A percentile compares a stretch with the other conserved stretches of the same genome.
phyloP scores from a whole-genome alignment of 2,888 invertebrate genomes.

The Gibbula magus region DNA sequence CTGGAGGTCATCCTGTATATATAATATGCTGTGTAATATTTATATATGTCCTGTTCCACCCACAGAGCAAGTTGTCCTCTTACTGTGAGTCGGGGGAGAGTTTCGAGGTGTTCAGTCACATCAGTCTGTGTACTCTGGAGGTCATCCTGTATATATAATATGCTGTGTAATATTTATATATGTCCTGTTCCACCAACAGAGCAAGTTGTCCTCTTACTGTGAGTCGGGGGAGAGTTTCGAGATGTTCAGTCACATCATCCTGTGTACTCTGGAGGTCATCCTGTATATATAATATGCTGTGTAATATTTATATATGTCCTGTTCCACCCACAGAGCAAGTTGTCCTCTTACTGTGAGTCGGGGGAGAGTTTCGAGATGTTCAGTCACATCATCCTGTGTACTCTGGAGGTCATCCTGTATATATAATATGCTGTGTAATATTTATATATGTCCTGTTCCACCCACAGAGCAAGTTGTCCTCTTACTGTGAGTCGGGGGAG shows the following conservation, averaged over 20 bases:
- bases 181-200: constrained; percentile 16
- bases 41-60: not conserved
- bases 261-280: constrained; percentile 44
- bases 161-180: too few species aligned
- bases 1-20: constrained; percentile 46
- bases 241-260: constrained; percentile 35
- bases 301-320: not conserved
- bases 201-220: constrained; percentile 33
- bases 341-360: constrained; percentile 29
- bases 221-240: constrained; percentile 39
- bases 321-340: constrained; percentile 29
- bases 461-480: constrained; percentile 34
- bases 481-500: constrained; percentile 30
- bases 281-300: too few species aligned
- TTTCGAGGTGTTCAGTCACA: constrained; percentile 40
- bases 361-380: constrained; percentile 42
- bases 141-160: too few species aligned
- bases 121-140: constrained; percentile 43
- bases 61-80: constrained; percentile 33
- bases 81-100: constrained; percentile 34
- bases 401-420: constrained; percentile 45
- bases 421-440: too few species aligned
- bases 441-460: not conserved
- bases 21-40: too few species aligned
- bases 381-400: constrained; percentile 37